These are phyloP conservation scores for Hippotragus niger DNA, from an alignment of 2,113 vertebrate genomes.

Conservation along the genomic window DNA sequence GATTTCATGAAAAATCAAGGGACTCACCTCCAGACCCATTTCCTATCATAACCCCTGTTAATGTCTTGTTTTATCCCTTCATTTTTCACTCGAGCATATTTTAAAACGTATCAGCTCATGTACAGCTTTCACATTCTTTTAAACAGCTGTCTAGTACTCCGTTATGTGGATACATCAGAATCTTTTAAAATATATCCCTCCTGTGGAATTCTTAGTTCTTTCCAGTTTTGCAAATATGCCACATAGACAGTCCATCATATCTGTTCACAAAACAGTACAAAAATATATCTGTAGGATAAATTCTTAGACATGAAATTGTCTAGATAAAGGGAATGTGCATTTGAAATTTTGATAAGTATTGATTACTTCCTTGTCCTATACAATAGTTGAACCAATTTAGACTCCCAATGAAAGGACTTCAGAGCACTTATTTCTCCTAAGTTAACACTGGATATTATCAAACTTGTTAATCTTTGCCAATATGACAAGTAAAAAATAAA, in stretches of 20 bases:
- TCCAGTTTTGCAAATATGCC: background rate
- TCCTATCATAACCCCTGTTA: background rate
- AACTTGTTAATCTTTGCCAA: background rate
- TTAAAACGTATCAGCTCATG: background rate
- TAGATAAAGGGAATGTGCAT: background rate
- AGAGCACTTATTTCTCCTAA: background rate
- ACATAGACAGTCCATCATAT: background rate
- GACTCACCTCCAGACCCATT: background rate
- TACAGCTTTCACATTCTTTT: background rate
- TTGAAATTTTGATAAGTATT: conserved; percentile 6
- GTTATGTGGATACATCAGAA: conserved; percentile 8
- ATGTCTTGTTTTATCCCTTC: background rate
- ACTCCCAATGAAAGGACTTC: background rate
- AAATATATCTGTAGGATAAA: background rate
- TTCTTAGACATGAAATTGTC: background rate
- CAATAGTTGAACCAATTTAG: background rate
- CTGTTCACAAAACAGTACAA: background rate
- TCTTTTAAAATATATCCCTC: conserved; percentile 30
- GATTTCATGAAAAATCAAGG: background rate
- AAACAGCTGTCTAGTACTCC: conserved; percentile 3
- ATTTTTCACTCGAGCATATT: background rate
- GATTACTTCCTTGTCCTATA: background rate
- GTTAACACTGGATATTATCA: background rate
- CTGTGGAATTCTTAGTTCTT: background rate
- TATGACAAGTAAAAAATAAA: background rate